Percentiles rank a stretch among this genome's conserved stretches.
Evolutionary conservation across 2,113 vertebrate genomes (phyloP).

Genomic region (Epinephelus fuscoguttatus): DNA sequence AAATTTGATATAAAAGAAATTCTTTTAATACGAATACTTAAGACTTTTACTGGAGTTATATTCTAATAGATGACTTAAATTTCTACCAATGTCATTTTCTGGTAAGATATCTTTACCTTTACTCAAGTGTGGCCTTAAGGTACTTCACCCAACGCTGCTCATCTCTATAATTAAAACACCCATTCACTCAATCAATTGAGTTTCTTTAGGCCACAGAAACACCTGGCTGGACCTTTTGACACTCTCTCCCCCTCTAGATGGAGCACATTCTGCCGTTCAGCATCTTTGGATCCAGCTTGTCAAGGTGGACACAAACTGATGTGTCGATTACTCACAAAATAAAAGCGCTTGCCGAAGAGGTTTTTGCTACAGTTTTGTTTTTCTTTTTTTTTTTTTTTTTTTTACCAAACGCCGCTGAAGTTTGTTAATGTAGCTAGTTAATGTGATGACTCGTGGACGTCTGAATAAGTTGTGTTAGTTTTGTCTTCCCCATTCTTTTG

Average conservation of each 20-base stretch:
- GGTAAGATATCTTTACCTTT: no score
- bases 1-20: no score
- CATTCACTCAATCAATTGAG: no score
- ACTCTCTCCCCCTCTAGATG: slow-evolving; percentile 46
- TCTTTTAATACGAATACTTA: no score
- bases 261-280: slow-evolving; percentile 23
- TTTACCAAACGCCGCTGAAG: no score
- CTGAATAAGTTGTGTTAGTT: not conserved
- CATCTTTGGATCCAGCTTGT: not conserved
- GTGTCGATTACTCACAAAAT: slow-evolving; percentile 32
- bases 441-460: no score
- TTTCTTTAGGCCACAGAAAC: not conserved
- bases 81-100: no score
- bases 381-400: not conserved
- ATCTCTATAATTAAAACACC: not conserved
- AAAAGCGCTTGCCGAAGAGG: not conserved
- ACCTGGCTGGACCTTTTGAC: not conserved
- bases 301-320: not conserved
- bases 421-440: not conserved
- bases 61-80: no score
- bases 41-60: no score
- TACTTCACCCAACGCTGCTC: no score
- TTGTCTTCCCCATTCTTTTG: not conserved
- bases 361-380: not conserved
- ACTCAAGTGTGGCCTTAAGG: no score